Conservation (phyloP, 2,888 invertebrate genomes). For the Saturnia japonica region DNA sequence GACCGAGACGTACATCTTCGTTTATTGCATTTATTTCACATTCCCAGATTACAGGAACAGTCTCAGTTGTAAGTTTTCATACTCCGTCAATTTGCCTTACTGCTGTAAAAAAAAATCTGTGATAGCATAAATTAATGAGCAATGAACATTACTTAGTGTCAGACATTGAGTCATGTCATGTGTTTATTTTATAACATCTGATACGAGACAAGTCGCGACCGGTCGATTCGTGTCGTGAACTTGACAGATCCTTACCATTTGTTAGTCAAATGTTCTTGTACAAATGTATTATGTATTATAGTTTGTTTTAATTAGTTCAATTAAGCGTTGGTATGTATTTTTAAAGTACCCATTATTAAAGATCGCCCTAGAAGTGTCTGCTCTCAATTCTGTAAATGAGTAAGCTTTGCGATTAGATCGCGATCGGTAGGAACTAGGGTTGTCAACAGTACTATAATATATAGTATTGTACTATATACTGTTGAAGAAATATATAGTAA, state of each 20-base stretch:
- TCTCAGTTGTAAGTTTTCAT: not conserved
- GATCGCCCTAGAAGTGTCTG: conserved; percentile 36
- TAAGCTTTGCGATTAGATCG: conserved; percentile 2
- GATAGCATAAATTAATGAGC: conserved; percentile 61
- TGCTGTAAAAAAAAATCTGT: too few species aligned
- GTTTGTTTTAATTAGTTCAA: conserved; percentile 62
- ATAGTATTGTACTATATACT: too few species aligned
- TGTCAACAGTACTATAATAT: too few species aligned
- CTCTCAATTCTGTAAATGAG: conserved; percentile 13
- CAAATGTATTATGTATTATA: conserved; percentile 64
- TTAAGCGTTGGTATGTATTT: conserved; percentile 47
- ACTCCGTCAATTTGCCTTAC: too few species aligned
- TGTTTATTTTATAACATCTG: conserved; percentile 64
- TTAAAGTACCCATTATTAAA: conserved; percentile 41
- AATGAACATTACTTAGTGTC: conserved; percentile 56
- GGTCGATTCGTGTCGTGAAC: conserved; percentile 70
- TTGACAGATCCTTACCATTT: conserved; percentile 68
- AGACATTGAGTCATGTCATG: conserved; percentile 44
- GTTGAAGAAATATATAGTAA: too few species aligned
- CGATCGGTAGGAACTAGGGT: not conserved
- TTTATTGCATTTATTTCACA: not conserved
- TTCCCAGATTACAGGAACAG: not conserved
- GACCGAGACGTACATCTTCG: not conserved
- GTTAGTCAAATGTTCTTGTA: conserved; percentile 56
- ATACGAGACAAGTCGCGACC: conserved; percentile 72